These are phyloP conservation scores for Adelges cooleyi DNA, from an alignment of 1,140 invertebrate species.

Conservation along the genomic window DNA sequence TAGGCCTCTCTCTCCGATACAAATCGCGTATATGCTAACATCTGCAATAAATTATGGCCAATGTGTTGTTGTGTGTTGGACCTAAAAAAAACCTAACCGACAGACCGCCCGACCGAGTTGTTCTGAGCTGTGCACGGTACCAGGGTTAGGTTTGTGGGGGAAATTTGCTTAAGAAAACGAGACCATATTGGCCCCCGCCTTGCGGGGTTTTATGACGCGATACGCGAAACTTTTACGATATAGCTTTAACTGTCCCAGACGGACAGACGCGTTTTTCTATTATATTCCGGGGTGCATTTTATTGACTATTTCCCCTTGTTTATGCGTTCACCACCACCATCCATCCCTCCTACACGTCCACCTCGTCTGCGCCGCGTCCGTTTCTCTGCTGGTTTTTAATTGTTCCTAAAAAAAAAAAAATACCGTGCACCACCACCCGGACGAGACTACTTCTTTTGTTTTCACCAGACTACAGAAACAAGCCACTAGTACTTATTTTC, in stretches of 20 bases:
- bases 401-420: too few relatives aligned
- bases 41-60: constrained; percentile 26
- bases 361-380: background rate
- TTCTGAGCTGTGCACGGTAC: too few relatives aligned
- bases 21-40: constrained; percentile 26
- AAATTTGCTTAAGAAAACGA: background rate
- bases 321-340: background rate
- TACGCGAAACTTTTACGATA: constrained; percentile 26
- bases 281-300: constrained; percentile 25
- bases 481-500: too few relatives aligned
- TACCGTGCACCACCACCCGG: background rate
- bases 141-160: constrained; percentile 4
- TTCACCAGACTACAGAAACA: too few relatives aligned
- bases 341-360: background rate
- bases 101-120: background rate
- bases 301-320: constrained; percentile 18
- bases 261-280: constrained; percentile 20
- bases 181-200: background rate
- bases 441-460: background rate
- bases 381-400: too few relatives aligned
- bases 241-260: constrained; percentile 24
- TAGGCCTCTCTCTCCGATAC: constrained; percentile 10
- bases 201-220: constrained; percentile 1
- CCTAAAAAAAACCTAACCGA: background rate
- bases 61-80: background rate